Evolutionary conservation across 2,888 invertebrate species (phyloP), one percentile per base, ranked within the genome.

Genomic region (Boloria euphrosyne): DNA sequence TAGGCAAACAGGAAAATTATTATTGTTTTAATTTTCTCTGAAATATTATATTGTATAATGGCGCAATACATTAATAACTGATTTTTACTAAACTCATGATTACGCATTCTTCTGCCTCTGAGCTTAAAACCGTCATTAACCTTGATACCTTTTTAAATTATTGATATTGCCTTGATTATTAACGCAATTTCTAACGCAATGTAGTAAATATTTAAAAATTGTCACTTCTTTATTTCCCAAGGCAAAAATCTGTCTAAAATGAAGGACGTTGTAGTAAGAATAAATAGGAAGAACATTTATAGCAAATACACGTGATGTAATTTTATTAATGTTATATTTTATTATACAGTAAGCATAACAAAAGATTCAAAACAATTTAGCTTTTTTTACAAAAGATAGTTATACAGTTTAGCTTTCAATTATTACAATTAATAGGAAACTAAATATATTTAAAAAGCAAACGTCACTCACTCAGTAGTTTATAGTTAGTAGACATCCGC

Each of bases 111-210:
- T 44, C 31, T 51, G 46, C 57, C 22, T 57, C 50, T 51, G 6
- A 57, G 44, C 18, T 22, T 57, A 52, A 65, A 50, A 27, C 16
- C 16, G 46, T 64, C 22, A 54, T 67, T 55, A 57, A 52, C 64
- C 67, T 60, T 67, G 67, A 60, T 60, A 64, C 55, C 54, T 64
- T 67, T 57, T 57, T 47, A 64, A 64, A 57, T 52, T 22, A 67
- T 60, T 44, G 55, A 44, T 60, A 55, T 57, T 31, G 38, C 50
- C 60, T 64, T 55, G 50, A 38, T 67, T 46, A 60, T 51, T 64
- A 64, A 67, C 55, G 50, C 44, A 60, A 63, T 65, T 65, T 52
- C 64, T 65, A 47, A 59, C 52, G 58, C 52, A 52, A 65, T 27
- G 52, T 16, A 43, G 50, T 55, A n/a, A 59, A 17, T 63, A 31